Conservation (phyloP, 2,888 invertebrate genomes). For the Pantelozetes paolii region DNA sequence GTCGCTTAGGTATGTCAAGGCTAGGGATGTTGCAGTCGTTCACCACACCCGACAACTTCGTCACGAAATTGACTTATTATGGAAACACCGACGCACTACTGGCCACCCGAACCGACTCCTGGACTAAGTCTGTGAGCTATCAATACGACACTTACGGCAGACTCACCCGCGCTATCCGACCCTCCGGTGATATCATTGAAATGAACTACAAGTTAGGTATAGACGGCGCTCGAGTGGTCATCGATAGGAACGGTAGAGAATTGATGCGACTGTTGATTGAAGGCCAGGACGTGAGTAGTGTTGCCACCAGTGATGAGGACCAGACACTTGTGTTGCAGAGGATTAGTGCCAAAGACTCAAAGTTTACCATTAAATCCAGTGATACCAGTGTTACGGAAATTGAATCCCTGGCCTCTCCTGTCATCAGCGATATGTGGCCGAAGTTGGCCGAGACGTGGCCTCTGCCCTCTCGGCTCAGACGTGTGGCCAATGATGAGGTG, state of each 20-base stretch:
- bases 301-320: constrained; percentile 33
- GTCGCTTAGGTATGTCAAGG: constrained; percentile 52
- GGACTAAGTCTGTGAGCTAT: constrained; percentile 67
- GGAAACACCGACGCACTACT: constrained; percentile 53
- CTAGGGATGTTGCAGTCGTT: constrained; percentile 53
- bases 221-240: constrained; percentile 53
- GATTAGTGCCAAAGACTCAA: constrained; percentile 45
- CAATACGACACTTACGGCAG: constrained; percentile 85
- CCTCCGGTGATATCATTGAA: constrained; percentile 70
- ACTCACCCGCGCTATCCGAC: constrained; percentile 76
- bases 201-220: constrained; percentile 47
- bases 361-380: constrained; percentile 44
- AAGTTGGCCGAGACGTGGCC: constrained; percentile 46
- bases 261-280: constrained; percentile 46
- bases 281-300: constrained; percentile 46
- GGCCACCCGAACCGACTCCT: constrained; percentile 52
- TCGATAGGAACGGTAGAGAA: constrained; percentile 53
- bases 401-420: constrained; percentile 46
- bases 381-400: constrained; percentile 46
- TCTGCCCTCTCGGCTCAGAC: constrained; percentile 44
- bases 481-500: constrained; percentile 48
- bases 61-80: constrained; percentile 53
- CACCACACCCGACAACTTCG: constrained; percentile 52
- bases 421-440: constrained; percentile 45
- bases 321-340: constrained; percentile 40